Conservation (phyloP, 2,888 invertebrate species). For the Seira sanloemensis region DNA sequence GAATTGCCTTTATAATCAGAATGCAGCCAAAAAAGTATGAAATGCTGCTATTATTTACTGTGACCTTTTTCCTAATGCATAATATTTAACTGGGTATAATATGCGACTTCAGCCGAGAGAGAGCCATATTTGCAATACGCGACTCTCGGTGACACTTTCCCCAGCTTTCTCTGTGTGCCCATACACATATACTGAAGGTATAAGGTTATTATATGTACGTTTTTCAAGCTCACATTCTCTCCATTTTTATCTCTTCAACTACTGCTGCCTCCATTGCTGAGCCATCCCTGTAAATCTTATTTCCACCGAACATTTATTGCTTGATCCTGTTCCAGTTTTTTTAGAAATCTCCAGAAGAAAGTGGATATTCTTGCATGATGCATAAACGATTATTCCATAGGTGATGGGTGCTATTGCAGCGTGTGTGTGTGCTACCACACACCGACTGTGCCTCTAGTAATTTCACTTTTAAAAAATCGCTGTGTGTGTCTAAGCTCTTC, state of each 20-base stretch:
- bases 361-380: constrained; percentile 40
- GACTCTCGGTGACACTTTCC: background rate
- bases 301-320: constrained; percentile 48
- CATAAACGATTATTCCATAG: background rate
- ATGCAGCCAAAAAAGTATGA: background rate
- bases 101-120: no score
- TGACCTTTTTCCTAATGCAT: background rate
- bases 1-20: no score
- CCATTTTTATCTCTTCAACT: constrained; percentile 16
- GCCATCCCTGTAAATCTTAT: constrained; percentile 45
- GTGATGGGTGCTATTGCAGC: background rate
- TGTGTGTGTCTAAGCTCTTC: constrained; percentile 20
- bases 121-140: background rate
- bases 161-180: background rate
- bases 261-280: constrained; percentile 25
- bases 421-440: constrained; percentile 5
- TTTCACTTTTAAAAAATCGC: constrained; percentile 28
- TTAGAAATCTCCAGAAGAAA: constrained; percentile 23
- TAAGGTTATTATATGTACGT: background rate
- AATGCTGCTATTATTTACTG: background rate
- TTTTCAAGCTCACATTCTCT: background rate
- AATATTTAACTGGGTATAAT: no score
- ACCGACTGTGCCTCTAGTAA: constrained; percentile 18
- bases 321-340: constrained; percentile 53
- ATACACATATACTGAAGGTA: background rate